Evolutionary conservation across 2,797 vertebrate species (phyloP).

Genomic region (Macrochelys suwanniensis): DNA sequence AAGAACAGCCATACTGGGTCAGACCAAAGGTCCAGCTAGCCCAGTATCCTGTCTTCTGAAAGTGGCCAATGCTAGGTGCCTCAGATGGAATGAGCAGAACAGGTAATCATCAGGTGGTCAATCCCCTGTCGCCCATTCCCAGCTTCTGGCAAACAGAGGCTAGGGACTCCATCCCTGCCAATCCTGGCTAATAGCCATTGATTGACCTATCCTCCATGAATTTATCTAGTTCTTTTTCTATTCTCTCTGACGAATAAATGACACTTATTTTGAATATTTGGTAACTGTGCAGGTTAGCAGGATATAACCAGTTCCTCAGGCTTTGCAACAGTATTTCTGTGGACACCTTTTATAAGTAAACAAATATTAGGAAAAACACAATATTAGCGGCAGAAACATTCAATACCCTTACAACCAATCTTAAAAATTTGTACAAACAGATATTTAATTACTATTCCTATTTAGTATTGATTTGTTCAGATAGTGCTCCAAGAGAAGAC

Average conservation of each 20-base stretch:
- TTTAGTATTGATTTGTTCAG: background rate
- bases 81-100: too few relatives aligned
- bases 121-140: too few relatives aligned
- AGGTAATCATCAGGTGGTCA: too few relatives aligned
- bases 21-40: too few relatives aligned
- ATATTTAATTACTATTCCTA: background rate
- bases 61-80: too few relatives aligned
- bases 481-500: background rate
- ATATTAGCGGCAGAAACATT: background rate
- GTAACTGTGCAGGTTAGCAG: rapidly evolving
- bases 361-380: background rate
- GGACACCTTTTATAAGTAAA: background rate
- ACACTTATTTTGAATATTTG: background rate
- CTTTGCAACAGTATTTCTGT: background rate
- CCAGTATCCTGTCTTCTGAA: too few relatives aligned
- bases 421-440: background rate
- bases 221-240: too few relatives aligned
- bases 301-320: background rate
- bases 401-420: background rate
- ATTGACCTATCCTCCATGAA: too few relatives aligned
- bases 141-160: too few relatives aligned
- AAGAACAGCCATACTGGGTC: too few relatives aligned
- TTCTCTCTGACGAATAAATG: background rate
- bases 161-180: too few relatives aligned
- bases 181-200: too few relatives aligned